These are phyloP conservation scores for Cacatua alba DNA, from an alignment of 2,113 vertebrate species.

Conservation along the genomic window DNA sequence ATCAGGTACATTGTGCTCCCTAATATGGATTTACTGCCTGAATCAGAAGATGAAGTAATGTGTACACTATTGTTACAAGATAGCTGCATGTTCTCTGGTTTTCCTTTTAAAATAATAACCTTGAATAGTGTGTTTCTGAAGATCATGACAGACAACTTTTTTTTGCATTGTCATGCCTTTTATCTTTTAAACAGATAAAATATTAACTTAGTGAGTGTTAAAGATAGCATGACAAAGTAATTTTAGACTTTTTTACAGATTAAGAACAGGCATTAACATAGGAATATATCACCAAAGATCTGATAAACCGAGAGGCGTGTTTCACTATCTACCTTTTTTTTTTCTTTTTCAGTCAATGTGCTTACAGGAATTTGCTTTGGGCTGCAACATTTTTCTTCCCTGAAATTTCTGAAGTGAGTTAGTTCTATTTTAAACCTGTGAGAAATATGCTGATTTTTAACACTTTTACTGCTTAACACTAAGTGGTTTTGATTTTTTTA, in stretches of 20 bases:
- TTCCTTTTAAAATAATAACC: neutral
- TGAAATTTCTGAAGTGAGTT: neutral
- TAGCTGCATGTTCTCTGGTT: neutral
- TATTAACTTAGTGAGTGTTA: neutral
- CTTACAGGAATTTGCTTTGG: neutral
- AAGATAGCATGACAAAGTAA: neutral
- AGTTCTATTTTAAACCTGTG: neutral
- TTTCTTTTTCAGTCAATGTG: neutral
- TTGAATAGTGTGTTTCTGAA: neutral
- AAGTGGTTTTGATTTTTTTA: neutral
- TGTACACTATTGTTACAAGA: neutral
- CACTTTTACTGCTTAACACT: neutral
- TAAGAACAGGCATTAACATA: neutral
- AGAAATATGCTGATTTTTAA: constrained; percentile 16
- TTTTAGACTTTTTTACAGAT: neutral
- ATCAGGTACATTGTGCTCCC: neutral
- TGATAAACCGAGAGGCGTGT: neutral
- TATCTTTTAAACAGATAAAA: neutral
- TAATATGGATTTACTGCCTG: neutral
- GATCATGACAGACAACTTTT: neutral
- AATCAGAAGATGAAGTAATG: neutral
- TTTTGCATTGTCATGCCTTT: neutral
- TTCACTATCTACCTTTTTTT: neutral
- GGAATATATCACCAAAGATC: neutral
- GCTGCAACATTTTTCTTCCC: neutral